Conservation (phyloP, 2,113 vertebrate species). For the Clupea harengus region DNA sequence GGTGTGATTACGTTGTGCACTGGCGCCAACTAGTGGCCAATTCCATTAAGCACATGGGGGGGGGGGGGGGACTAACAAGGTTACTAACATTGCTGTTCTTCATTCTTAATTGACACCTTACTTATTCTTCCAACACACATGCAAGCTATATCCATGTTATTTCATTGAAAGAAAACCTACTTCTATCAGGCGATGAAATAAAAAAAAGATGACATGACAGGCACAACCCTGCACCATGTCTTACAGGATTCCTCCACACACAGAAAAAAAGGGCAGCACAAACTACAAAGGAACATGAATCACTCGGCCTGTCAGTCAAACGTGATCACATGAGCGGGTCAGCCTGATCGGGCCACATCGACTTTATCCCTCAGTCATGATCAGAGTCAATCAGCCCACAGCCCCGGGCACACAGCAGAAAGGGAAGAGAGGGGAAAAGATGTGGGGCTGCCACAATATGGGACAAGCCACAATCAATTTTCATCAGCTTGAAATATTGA, state of each 20-base stretch:
- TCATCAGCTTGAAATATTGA: conserved; percentile 44
- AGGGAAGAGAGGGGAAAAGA: background rate
- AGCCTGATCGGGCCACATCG: background rate
- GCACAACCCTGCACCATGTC: background rate
- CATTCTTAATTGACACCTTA: background rate
- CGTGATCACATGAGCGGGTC: background rate
- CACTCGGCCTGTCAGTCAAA: background rate
- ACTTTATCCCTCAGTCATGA: conserved; percentile 14
- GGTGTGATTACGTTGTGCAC: background rate
- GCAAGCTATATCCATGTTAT: background rate
- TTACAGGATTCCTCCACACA: background rate
- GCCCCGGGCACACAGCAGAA: background rate
- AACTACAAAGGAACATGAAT: background rate
- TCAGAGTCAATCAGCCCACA: conserved; percentile 4
- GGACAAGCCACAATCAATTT: conserved; percentile 43
- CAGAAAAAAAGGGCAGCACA: background rate
- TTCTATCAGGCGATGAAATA: background rate
- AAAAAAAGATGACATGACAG: background rate
- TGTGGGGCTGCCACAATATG: conserved; percentile 4
- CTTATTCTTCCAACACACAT: background rate
- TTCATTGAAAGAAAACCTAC: background rate
- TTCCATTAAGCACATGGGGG: background rate
- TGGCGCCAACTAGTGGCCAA: conserved; percentile 23
- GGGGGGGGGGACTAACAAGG: no score
- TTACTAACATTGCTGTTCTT: background rate